Base-by-base conservation (phyloP, 2,113 vertebrate species). In the Loxodonta africana region DNA sequence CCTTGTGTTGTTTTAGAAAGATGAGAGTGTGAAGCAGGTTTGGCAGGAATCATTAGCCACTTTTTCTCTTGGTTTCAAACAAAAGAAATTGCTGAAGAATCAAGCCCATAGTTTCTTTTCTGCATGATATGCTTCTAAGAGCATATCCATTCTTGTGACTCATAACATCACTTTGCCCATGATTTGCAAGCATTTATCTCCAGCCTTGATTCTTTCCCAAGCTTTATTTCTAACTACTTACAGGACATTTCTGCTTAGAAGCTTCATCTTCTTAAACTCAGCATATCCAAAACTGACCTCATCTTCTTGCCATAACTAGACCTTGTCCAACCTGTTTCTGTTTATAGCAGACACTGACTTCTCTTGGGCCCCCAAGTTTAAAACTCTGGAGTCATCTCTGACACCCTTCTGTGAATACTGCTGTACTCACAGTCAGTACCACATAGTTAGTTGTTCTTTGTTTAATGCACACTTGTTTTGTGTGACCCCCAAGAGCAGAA, bases 391-490 rank as follows among this genome's bases (percentile, higher is more conserved):
- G 10, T 89, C 85, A 78, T 67, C 80, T 81, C 88, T 81, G 37
- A n/a, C 67, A 88, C 62, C 67, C 30, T 87, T 87, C 76, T 94
- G n/a, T 95, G 81, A 95, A 57, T 90, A 63, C 83, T 87, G 12
- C 62, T 95, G 33, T 91, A 90, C 77, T 87, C 63, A 86, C 11
- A 82, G 65, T 87, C 86, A 90, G 87, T 37, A 46, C 80, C 81
- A 91, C 88, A 96, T 51, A 95, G 90, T 95, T 86, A 82, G 48
- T 95, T 97, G 88, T 95, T 95, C 90, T 95, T 28, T 76, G 82
- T 93, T 95, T 97, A 93, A 87, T 96, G 91, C 93, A 83, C 37
- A 93, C 20, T 97, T 91, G 83, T 94, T 95, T 86, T 78, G 41
- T 96, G 88, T 96, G 96, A 96, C 87, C 97, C 94, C 88, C 85